Evolutionary conservation across 2,797 vertebrate species (phyloP).

Genomic region (Sitta carolinensis): DNA sequence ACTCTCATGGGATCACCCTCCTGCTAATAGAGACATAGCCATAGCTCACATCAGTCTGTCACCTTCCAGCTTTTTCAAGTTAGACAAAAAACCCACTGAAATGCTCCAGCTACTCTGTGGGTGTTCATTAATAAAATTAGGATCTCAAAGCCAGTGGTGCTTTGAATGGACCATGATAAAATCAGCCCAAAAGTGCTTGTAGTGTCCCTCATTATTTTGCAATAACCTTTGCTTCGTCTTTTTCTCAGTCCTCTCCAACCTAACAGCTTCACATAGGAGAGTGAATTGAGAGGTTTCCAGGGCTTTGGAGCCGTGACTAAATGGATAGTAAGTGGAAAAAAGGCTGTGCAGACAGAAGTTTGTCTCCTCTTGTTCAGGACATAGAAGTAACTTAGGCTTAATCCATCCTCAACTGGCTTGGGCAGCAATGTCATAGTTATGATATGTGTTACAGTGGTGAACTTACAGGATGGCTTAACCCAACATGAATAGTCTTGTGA

Average conservation of each 20-base stretch:
- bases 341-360: not conserved
- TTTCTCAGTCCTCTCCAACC: not conserved
- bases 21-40: not conserved
- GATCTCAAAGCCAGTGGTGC: not conserved
- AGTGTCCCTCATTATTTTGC: not conserved
- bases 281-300: not conserved
- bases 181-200: not conserved
- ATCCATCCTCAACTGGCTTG: not conserved
- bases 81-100: not conserved
- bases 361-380: not conserved
- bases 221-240: not conserved
- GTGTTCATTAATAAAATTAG: not conserved
- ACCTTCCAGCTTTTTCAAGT: not conserved
- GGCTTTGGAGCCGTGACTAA: not conserved
- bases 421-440: not conserved
- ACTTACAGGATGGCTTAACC: not conserved
- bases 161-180: not conserved
- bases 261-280: not conserved
- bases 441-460: not conserved
- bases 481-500: not conserved
- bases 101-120: not conserved
- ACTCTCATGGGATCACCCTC: not conserved
- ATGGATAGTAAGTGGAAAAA: not conserved
- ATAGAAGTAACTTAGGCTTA: not conserved
- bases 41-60: not conserved